These are phyloP conservation scores for Chelonoidis abingdonii DNA, from an alignment of 2,113 vertebrate genomes.

Conservation along the genomic window DNA sequence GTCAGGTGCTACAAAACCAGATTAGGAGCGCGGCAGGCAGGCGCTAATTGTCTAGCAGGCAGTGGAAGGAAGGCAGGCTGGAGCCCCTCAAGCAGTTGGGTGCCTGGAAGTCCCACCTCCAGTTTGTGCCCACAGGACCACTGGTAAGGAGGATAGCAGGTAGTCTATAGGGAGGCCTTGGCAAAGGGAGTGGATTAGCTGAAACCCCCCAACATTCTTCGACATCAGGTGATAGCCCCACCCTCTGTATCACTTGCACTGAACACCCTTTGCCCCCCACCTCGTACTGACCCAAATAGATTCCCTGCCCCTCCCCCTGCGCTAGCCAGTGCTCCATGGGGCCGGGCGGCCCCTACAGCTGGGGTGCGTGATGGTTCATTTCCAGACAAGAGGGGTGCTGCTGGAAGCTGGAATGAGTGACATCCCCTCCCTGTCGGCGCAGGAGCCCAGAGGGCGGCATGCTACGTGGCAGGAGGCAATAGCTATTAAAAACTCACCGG, in stretches of 20 bases:
- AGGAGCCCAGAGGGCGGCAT: constrained; percentile 46
- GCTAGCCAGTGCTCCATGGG: background rate
- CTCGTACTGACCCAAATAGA: background rate
- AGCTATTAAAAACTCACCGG: constrained; percentile 55
- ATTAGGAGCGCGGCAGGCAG: background rate
- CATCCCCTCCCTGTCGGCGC: background rate
- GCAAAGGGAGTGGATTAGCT: background rate
- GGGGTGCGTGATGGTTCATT: background rate
- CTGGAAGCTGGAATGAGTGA: too few relatives aligned
- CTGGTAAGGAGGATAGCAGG: too few relatives aligned
- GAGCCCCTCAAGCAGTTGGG: too few relatives aligned
- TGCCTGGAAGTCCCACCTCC: too few relatives aligned
- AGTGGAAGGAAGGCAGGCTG: too few relatives aligned
- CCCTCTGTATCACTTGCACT: too few relatives aligned
- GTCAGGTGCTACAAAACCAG: background rate
- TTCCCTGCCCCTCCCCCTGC: background rate
- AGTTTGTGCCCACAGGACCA: too few relatives aligned
- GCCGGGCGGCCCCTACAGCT: too few relatives aligned
- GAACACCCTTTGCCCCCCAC: too few relatives aligned
- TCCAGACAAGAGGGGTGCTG: background rate
- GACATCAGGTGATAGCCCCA: too few relatives aligned
- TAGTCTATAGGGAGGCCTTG: too few relatives aligned
- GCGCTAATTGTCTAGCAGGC: background rate
- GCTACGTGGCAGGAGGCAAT: constrained; percentile 38
- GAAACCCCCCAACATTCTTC: background rate